Evolutionary conservation across 2,888 invertebrate genomes (phyloP), one percentile per base, ranked within the genome.

Genomic region (Eupsilia transversa): DNA sequence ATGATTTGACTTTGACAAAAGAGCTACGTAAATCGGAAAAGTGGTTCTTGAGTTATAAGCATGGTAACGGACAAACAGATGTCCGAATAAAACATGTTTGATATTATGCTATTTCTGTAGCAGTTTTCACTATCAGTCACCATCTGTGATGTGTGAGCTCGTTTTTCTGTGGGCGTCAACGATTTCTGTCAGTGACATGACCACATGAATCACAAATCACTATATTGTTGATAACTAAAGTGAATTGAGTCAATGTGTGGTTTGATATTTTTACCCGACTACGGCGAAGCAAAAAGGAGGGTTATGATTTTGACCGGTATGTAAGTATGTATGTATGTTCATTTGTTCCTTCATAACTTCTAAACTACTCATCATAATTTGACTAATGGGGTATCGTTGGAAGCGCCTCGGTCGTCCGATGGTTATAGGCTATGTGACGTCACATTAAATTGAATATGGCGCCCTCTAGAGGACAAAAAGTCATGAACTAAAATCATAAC

Each of bases 121-220:
- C 35, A 70, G 9, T 78, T 72, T 61, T 61, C 77, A 41, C 59
- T 61, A 67, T 38, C 78, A 72, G 43, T 38, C 35, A 63, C 52
- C 78, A 86, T 70, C 81, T 88, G 86, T 60, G 77, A 38, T 79
- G 79, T 77, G 72, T 41, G 72, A 41, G 73, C 75, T 87, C 79
- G 64, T 57, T 74, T 86, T 83, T 59, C 86, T 80, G 80, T 80
- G 86, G 86, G 86, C 87, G 88, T 87, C 69, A 61, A 69, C 81
- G 60, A 12, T 69, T 68, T 54, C 49, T 65, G 64, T 57, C 60
- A 72, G 23, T 60, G 41, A 41, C 35, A 74, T 81, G 74, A 81
- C 57, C 35, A 41, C 35, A 74, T 81, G 74, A 81, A n/a, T 77
- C 84, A 86, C 57, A 61, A 79, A 49, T 75, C 77, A 79, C 23